Percentiles rank a stretch among this genome's conserved stretches.
phyloP scores from a whole-genome alignment of 2,797 vertebrate genomes.

The Danionella dracula region DNA sequence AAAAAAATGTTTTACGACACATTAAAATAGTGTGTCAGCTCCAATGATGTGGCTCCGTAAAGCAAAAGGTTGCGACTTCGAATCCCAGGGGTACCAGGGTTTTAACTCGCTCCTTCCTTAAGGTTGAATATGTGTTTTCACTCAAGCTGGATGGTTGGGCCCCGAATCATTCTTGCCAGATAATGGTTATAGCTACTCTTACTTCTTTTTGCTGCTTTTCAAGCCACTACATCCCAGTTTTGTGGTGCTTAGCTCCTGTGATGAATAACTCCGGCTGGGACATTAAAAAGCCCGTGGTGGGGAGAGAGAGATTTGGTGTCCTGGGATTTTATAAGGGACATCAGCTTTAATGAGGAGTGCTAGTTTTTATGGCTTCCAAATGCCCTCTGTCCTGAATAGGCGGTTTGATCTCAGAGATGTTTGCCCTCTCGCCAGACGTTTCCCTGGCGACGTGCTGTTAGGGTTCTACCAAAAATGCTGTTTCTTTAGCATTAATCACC shows the following conservation, averaged over 20 bases:
- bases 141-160: no score
- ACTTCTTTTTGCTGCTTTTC: no score
- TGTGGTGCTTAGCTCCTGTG: conserved; percentile 13
- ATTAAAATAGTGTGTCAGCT: no score
- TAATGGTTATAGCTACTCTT: no score
- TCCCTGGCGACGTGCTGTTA: conserved; percentile 40
- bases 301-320: conserved; percentile 64
- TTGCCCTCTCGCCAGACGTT: conserved; percentile 48
- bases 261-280: conserved; percentile 30
- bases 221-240: background rate
- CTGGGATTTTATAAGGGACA: conserved; percentile 36
- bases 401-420: conserved; percentile 55
- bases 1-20: no score
- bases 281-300: conserved; percentile 74
- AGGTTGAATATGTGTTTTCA: no score
- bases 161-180: no score
- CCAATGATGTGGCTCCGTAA: no score
- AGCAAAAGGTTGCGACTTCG: no score
- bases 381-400: conserved; percentile 42
- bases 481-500: conserved; percentile 14
- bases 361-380: conserved; percentile 44
- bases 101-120: no score
- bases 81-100: no score
- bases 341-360: conserved; percentile 32
- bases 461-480: background rate